Evolutionary conservation across 1,140 invertebrate species (phyloP).

Genomic region (Goniozus legneri): DNA sequence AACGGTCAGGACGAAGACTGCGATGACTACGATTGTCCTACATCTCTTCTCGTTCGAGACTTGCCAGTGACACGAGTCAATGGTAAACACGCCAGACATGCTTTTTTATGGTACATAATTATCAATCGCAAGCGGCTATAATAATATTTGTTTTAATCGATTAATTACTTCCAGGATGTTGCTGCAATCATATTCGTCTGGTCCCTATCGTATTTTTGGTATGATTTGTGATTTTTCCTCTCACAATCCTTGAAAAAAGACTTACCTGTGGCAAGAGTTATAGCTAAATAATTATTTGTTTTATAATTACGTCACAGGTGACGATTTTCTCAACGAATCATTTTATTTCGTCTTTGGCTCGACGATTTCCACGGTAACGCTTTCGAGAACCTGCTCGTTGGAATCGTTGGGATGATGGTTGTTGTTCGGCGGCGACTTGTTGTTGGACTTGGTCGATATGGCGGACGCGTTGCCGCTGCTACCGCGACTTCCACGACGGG

Average conservation of each 20-base stretch:
- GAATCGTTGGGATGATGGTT: conserved; percentile 39
- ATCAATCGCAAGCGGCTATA: neutral
- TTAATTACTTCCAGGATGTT: conserved; percentile 17
- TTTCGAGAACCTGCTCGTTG: conserved; percentile 55
- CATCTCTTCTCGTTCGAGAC: neutral
- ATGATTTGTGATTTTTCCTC: conserved; percentile 1
- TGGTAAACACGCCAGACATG: too few species aligned
- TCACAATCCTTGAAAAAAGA: neutral
- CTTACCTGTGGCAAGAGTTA: neutral
- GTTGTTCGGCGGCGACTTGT: conserved; percentile 50
- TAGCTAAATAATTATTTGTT: neutral
- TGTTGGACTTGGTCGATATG: conserved; percentile 55
- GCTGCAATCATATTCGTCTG: conserved; percentile 33
- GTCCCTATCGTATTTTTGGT: conserved; percentile 34
- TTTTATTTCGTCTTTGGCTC: conserved; percentile 47
- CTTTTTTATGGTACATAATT: neutral
- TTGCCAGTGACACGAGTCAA: too few species aligned
- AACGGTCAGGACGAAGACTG: neutral
- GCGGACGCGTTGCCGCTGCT: conserved; percentile 65
- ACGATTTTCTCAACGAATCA: neutral
- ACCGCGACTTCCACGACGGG: conserved; percentile 63
- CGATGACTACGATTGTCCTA: neutral
- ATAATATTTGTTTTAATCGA: conserved; percentile 4
- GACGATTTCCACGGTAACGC: conserved; percentile 59
- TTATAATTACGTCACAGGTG: conserved; percentile 1